Conservation (phyloP, 2,888 invertebrate species). For the Ceratothoa steindachneri region DNA sequence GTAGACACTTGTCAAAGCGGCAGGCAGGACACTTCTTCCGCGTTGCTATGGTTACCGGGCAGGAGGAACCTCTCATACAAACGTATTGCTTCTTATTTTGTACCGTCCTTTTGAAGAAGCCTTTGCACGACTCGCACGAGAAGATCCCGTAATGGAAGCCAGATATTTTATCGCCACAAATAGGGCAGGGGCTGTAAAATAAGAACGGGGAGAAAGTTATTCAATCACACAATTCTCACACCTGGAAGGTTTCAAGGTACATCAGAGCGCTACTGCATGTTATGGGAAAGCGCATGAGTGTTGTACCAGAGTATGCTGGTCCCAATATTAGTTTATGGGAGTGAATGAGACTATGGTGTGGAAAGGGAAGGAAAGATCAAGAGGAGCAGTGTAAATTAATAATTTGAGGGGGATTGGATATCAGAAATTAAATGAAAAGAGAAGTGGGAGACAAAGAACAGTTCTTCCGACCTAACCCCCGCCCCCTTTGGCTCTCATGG, state of each 20-base stretch:
- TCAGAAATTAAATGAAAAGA: no score
- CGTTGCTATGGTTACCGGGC: conserved; percentile 87
- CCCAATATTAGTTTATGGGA: no score
- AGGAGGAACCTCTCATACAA: conserved; percentile 81
- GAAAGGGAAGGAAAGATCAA: not conserved
- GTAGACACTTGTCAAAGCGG: conserved; percentile 89
- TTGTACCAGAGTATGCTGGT: no score
- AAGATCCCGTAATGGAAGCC: conserved; percentile 98
- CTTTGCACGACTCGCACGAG: conserved; percentile 96
- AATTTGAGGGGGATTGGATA: no score
- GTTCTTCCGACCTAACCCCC: no score
- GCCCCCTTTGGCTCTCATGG: no score
- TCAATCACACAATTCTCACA: not conserved
- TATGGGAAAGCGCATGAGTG: no score
- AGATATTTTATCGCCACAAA: conserved; percentile 91
- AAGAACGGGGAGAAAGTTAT: not conserved
- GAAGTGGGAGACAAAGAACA: no score
- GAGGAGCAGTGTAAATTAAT: no score
- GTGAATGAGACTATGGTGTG: no score
- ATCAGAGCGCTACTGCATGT: no score
- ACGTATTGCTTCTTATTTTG: conserved; percentile 96
- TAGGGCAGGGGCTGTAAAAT: conserved; percentile 76
- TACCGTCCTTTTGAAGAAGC: conserved; percentile 96
- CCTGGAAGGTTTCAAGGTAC: no score
- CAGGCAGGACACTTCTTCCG: conserved; percentile 96